phyloP scores from a whole-genome alignment of 2,113 vertebrate genomes.

The Leucoraja erinaceus region DNA sequence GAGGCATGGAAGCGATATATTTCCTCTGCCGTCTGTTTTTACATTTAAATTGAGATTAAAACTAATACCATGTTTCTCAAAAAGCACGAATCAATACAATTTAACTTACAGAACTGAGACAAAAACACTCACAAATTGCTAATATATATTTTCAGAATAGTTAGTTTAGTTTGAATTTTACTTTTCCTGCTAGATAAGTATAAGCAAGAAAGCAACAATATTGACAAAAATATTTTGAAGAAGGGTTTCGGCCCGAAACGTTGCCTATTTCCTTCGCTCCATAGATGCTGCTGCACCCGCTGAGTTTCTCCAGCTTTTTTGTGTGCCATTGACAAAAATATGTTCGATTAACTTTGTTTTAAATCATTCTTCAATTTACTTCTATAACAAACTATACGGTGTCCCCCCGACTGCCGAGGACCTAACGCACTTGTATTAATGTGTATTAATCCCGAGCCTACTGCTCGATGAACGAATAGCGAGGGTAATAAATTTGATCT shows the following conservation, averaged over 20 bases:
- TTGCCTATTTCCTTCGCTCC: no score
- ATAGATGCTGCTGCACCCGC: no score
- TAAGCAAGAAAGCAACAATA: neutral
- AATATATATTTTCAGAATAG: neutral
- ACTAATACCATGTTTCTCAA: neutral
- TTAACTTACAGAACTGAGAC: neutral
- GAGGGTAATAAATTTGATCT: neutral
- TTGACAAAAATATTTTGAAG: neutral
- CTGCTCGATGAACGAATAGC: neutral
- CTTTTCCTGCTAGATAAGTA: neutral
- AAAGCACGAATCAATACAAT: neutral
- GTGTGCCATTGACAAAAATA: neutral
- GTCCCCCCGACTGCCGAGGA: neutral
- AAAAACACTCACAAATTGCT: conserved; percentile 7
- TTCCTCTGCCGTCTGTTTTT: neutral
- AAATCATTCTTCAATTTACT: neutral
- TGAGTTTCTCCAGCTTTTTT: no score
- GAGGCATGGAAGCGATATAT: neutral
- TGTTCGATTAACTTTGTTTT: neutral
- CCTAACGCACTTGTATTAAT: neutral
- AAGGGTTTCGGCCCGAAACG: no score
- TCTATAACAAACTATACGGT: neutral
- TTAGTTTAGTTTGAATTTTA: neutral
- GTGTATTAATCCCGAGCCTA: neutral
- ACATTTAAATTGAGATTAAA: neutral